Evolutionary conservation across 92 coral and sea anemone genomes (phyloP).

Genomic region (Epizoanthus illoricatus): DNA sequence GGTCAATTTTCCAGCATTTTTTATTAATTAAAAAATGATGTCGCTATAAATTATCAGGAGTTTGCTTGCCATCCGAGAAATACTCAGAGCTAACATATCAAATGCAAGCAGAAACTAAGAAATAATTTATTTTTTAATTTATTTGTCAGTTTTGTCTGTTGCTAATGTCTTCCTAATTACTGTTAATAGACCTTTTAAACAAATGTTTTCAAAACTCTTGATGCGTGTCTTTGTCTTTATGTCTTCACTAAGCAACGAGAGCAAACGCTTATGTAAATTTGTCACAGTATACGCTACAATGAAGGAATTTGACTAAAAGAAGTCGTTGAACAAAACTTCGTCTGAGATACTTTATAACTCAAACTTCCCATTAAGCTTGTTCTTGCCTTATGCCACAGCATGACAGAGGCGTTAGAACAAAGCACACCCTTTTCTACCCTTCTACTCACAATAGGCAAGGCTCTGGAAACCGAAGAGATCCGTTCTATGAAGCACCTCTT

Average conservation of each 20-base stretch:
- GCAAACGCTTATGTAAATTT: slow-evolving; percentile 2
- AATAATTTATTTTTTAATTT: not conserved
- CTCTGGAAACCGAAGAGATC: slow-evolving; percentile 60
- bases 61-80: no score
- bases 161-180: not conserved
- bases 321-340: not conserved
- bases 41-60: no score
- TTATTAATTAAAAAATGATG: no score
- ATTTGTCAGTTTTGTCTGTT: not conserved
- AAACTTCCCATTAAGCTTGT: no score
- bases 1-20: no score
- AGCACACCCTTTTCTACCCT: slow-evolving; percentile 52
- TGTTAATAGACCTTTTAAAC: not conserved
- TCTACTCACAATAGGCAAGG: slow-evolving; percentile 67
- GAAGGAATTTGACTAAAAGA: not conserved
- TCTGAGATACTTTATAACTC: not conserved
- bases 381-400: not conserved
- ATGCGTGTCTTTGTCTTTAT: slow-evolving; percentile 27
- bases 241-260: slow-evolving; percentile 26
- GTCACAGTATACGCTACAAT: not conserved
- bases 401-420: slow-evolving; percentile 17
- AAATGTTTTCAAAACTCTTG: slow-evolving; percentile 18
- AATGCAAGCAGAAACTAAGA: no score
- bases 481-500: slow-evolving; percentile 80
- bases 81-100: no score